These are phyloP conservation scores for Branchinecta sandiegonensis DNA, from an alignment of 2,888 invertebrate genomes.

Conservation along the genomic window DNA sequence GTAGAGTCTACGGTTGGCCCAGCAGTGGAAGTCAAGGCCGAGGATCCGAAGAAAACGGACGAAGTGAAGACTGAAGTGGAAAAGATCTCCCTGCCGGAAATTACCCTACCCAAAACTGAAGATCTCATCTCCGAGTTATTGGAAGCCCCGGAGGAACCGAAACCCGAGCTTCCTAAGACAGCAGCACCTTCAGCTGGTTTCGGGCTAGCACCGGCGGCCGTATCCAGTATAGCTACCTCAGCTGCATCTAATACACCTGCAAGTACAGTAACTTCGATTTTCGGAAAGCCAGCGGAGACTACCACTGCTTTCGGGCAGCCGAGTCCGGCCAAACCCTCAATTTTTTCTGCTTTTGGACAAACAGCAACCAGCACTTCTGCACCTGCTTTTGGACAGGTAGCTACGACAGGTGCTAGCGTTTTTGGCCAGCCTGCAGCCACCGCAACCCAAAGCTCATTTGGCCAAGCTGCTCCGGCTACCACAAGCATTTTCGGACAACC, in stretches of 20 bases:
- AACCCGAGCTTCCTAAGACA: no score
- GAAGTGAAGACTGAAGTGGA: no score
- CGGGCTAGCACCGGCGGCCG: background rate
- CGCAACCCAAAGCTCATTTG: constrained; percentile 3
- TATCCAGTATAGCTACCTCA: no score
- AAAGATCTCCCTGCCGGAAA: background rate
- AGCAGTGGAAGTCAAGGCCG: no score
- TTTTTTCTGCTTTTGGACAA: constrained; percentile 10
- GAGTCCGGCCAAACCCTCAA: background rate
- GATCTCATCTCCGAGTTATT: constrained; percentile 23
- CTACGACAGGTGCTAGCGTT: constrained; percentile 5
- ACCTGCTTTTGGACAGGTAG: background rate
- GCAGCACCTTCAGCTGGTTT: background rate
- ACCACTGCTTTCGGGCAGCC: background rate
- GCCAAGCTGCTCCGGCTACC: background rate
- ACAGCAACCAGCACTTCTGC: constrained; percentile 15
- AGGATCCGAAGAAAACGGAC: no score
- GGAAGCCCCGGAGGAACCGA: no score
- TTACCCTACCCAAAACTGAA: constrained; percentile 20
- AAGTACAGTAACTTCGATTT: no score
- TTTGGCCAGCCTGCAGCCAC: constrained; percentile 18
- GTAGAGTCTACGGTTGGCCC: no score
- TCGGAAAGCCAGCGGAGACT: background rate
- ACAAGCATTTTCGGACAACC: background rate
- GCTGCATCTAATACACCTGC: no score